A percentile compares a stretch with the other conserved stretches of the same genome.
phyloP scores from a whole-genome alignment of 2,797 vertebrate genomes.

The Danio kyathit region DNA sequence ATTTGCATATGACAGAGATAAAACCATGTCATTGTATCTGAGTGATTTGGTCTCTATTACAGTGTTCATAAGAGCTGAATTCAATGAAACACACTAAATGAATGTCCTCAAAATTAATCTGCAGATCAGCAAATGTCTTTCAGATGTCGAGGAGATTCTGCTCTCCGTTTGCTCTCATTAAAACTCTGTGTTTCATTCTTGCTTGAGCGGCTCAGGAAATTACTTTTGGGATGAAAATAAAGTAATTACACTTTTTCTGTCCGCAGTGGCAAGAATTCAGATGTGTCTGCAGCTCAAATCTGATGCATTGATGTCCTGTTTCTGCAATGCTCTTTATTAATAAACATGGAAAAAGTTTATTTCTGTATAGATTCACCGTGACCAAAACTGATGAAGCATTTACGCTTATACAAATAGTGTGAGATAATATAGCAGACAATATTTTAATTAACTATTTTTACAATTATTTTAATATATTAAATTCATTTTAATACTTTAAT shows the following conservation, averaged over 20 bases:
- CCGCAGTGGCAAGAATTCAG: conserved; percentile 44
- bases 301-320: conserved; percentile 27
- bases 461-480: no score
- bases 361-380: neutral
- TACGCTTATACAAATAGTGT: no score
- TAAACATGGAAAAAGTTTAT: conserved; percentile 2
- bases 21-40: neutral
- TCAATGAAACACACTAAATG: neutral
- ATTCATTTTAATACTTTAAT: no score
- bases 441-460: no score
- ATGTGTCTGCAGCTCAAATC: conserved; percentile 24
- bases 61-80: neutral
- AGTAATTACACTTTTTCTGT: conserved; percentile 58
- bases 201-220: conserved; percentile 56
- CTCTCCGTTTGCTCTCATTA: conserved; percentile 50
- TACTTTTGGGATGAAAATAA: conserved; percentile 53
- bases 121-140: conserved; percentile 32
- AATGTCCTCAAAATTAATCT: conserved; percentile 12
- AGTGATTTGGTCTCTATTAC: neutral
- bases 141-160: conserved; percentile 41
- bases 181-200: conserved; percentile 49
- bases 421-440: no score
- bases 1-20: neutral
- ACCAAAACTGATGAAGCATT: no score
- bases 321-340: conserved; percentile 24